Base-by-base conservation (phyloP, 2,797 vertebrate genomes). In the Sebastes vulpes region DNA sequence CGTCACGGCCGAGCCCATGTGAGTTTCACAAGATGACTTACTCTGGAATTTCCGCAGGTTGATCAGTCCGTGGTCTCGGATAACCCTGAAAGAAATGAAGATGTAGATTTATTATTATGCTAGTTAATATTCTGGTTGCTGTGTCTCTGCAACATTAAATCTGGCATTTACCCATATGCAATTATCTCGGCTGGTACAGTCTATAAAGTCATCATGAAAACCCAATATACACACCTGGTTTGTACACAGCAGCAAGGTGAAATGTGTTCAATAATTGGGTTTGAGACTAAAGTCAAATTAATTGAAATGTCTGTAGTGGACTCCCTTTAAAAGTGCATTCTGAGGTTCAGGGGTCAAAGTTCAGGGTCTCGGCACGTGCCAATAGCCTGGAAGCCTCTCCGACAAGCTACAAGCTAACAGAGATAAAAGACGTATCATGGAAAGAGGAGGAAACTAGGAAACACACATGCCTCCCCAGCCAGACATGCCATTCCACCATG, bases 31-130 rank as follows among this genome's bases (percentile, higher is more conserved):
- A 12, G n/a, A 71, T 6, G 81, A 97, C 98, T 98, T 95, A 99
- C 99, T 97, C 86, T 99, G 98, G 95, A 99, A 99, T 91, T 98
- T 99, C 38, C 98, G 96, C 91, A 99, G 95, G 95, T 99, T 99
- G 96, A 99, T 99, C 81, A 99, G 96, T 65, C 99, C 99, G 1
- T 99, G 98, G 90, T 99, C 98, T 94, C 98, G 96, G 94, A 99
- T 97, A 83, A 99, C 98, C 95, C 98, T 99, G 95, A 50, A 74
- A 92, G 69, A 93, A 75, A 90, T 1, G 50, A 26, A 91, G 11
- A 87, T 42, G 65, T n/a, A 25, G 25, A 75, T 85, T 80, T 69
- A 81, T 61, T 66, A 81, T 4, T 59, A 71, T 79, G 66, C 29
- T 57, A 58, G 85, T 76, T 20, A 10, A 60, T 67, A 38, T 58